Base-by-base conservation (phyloP, 2,888 invertebrate species). In the Apomyelois bistriatella region DNA sequence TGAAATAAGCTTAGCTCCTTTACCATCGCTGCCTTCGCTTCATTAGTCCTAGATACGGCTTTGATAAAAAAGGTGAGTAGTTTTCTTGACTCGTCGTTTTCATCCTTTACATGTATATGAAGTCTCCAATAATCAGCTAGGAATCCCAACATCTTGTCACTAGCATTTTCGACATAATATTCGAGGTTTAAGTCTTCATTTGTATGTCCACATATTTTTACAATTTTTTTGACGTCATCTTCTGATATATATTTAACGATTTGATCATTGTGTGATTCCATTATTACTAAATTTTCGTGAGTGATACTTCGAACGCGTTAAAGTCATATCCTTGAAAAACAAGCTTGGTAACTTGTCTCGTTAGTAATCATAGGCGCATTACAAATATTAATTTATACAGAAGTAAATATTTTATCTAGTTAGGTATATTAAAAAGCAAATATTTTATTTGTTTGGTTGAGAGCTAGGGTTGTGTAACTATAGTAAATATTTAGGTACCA, bases 101-200 rank as follows among this genome's bases (percentile, higher is more conserved):
- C 58, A 48, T 65, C 58, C 7, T 59, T 61, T 35, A 70, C 53
- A 51, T 62, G 54, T 10, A 89, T 76, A 66, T 75, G 68, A 0
- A 89, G 62, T 71, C 76, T 88, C 78, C 79, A 84, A 64, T 89
- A 87, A 59, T 90, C 90, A n/a, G 79, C 69, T 28, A 87, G 58
- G 58, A 84, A 89, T 13, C 90, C 90, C 53, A 90, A 63, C 85
- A 89, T 86, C 64, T 82, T 84, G 9, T 82, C 77, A 65, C 85
- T 88, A 1, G 88, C 86, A 50, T 69, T 72, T 16, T 65, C 43
- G 8, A 84, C 58, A 22, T 42, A 54, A 60, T 77, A 87, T 16
- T 70, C 65, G 52, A 73, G 61, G 48, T 79, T 58, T 5, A 55
- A 32, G 17, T 58, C 64, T 53, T 72, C 61, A 48, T 65, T 61